Evolutionary conservation across 2,113 vertebrate species (phyloP).

Genomic region (Grantiella picta): DNA sequence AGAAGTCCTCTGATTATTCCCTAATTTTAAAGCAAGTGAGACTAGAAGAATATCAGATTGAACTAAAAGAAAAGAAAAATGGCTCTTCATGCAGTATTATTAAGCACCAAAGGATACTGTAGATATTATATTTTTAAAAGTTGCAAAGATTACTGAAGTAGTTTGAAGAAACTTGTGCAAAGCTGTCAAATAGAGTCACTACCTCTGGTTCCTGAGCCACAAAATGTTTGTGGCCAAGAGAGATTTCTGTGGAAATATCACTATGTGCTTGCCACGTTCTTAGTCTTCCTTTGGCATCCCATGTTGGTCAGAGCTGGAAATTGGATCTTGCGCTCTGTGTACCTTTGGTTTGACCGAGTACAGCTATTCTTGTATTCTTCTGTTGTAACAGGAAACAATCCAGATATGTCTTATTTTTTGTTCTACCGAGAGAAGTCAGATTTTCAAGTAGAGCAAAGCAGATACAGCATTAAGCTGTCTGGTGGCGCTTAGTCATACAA

Average conservation of each 20-base stretch:
- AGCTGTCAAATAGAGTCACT: not conserved
- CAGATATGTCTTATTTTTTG: not conserved
- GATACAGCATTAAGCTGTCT: not conserved
- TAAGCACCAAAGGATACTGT: not conserved
- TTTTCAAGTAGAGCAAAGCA: not conserved
- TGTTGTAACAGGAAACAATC: not conserved
- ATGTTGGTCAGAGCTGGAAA: slow-evolving; percentile 24
- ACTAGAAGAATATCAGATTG: not conserved
- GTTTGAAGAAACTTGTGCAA: not conserved
- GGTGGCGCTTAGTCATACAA: not conserved
- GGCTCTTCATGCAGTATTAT: not conserved
- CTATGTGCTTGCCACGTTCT: not conserved
- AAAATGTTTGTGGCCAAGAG: slow-evolving; percentile 35
- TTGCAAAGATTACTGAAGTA: not conserved
- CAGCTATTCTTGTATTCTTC: not conserved
- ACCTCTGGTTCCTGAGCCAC: slow-evolving; percentile 1
- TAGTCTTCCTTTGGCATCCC: not conserved
- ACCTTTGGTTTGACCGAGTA: not conserved
- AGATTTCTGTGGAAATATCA: slow-evolving; percentile 10
- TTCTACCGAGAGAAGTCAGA: not conserved
- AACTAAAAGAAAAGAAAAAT: not conserved
- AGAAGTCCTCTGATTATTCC: not conserved
- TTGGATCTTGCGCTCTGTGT: not conserved
- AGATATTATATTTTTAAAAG: not conserved
- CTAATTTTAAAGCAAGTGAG: not conserved